A percentile compares a stretch with the other conserved stretches of the same genome.
Evolutionary conservation across 2,113 vertebrate species (phyloP).

Genomic region (Scatophagus argus): DNA sequence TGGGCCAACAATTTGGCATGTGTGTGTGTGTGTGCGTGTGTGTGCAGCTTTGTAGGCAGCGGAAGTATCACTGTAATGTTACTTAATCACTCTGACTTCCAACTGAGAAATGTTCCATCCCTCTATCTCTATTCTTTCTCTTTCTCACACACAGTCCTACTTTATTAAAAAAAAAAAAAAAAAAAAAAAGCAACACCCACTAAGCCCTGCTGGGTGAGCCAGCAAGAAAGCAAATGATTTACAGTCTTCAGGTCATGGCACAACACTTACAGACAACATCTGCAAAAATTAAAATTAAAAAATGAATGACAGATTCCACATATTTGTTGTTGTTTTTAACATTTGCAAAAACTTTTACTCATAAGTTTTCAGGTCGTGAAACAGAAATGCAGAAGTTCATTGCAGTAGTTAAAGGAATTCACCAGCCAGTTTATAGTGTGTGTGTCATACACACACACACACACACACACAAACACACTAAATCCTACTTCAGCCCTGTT

Average conservation of each 20-base stretch:
- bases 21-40: not conserved
- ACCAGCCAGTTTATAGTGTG: slow-evolving; percentile 34
- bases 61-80: slow-evolving; percentile 52
- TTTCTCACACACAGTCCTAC: not conserved
- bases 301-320: not conserved
- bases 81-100: slow-evolving; percentile 49
- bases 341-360: not conserved
- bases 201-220: not conserved
- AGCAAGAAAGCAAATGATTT: not conserved
- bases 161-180: no score
- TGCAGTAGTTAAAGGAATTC: not conserved
- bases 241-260: no score
- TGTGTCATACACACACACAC: slow-evolving; percentile 8
- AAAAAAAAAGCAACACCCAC: no score
- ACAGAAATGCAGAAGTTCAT: slow-evolving; percentile 20
- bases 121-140: slow-evolving; percentile 5
- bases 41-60: slow-evolving; percentile 38
- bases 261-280: not conserved
- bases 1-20: slow-evolving; percentile 51
- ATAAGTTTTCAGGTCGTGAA: not conserved
- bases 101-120: slow-evolving; percentile 55
- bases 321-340: not conserved
- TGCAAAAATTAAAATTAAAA: not conserved
- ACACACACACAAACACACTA: not conserved
- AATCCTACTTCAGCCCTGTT: slow-evolving; percentile 40